Evolutionary conservation across 2,888 invertebrate genomes (phyloP), one percentile per base, ranked within the genome.

Genomic region (Bombyx huttoni): DNA sequence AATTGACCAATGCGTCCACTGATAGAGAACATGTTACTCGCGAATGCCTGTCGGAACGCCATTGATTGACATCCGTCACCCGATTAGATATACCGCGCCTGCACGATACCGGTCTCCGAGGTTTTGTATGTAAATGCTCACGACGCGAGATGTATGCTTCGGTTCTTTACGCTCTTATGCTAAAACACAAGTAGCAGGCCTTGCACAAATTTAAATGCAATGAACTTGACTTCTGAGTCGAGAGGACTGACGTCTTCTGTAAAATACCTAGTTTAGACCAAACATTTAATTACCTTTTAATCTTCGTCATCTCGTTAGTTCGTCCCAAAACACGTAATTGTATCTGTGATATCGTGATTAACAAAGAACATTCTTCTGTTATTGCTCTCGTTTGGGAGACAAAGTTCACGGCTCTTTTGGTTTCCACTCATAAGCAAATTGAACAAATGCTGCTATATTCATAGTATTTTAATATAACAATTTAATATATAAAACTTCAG

Each of bases 61-160:
- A 53, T 54, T 76, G 82, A 82, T 72, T 78, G 84, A 81, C 82
- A 81, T 78, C 61, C 70, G 72, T 76, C 78, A 63, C 59, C 67
- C 63, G 78, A 85, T 86, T 86, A 86, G 83, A 82, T 82, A 83
- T 78, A 77, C 81, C 73, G 73, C 70, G 75, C 71, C 79, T 80
- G 81, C 80, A 73, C 63, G 62, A 66, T 67, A 68, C 72, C 72
- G 78, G 75, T 75, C 81, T 64, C 56, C 66, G 61, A 59, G 68
- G 78, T 77, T 84, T 83, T 85, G 80, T 85, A 86, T 85, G 85
- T 81, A 83, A 84, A 86, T 86, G 73, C 63, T 59, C 60, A 67
- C 67, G 75, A 78, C 78, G 74, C 71, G 55, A 53, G 40, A 33
- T 40, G 52, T 24, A 54, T 52, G 60, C 56, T 55, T 62, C 60